Percentiles rank a stretch among this genome's conserved stretches.
These are phyloP conservation scores for Trichoplusia ni DNA, from an alignment of 1,140 invertebrate genomes.

Conservation along the genomic window DNA sequence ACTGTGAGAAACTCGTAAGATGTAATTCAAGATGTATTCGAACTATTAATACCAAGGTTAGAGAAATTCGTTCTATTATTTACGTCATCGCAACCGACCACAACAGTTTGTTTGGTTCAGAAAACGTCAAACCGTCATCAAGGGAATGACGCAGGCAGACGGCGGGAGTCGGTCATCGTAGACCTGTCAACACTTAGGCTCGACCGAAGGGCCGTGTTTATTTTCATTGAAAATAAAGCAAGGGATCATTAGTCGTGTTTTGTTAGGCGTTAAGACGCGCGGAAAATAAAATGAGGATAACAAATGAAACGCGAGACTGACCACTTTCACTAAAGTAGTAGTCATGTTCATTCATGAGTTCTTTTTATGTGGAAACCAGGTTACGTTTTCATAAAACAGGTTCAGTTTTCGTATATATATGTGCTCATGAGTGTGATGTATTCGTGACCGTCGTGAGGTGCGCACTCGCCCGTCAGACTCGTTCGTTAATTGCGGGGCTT, in stretches of 20 bases:
- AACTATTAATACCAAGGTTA: background rate
- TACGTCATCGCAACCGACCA: background rate
- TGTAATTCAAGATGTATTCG: background rate
- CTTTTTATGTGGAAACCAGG: background rate
- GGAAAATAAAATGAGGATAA: background rate
- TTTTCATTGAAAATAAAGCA: conserved; percentile 16
- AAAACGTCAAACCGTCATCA: conserved; percentile 22
- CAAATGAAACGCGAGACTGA: background rate
- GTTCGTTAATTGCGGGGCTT: conserved; percentile 63
- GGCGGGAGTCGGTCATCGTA: background rate
- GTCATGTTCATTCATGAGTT: conserved; percentile 2
- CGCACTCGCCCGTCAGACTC: conserved; percentile 47
- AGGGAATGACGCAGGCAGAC: conserved; percentile 5
- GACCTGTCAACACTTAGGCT: conserved; percentile 7
- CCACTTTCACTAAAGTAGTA: conserved; percentile 12
- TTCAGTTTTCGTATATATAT: background rate
- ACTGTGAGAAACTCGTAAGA: background rate
- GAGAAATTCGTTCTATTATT: conserved; percentile 1
- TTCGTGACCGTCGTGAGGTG: conserved; percentile 54
- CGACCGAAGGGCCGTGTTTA: conserved; percentile 9
- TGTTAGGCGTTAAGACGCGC: background rate
- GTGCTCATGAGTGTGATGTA: conserved; percentile 22
- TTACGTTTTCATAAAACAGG: background rate
- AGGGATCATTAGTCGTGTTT: conserved; percentile 5
- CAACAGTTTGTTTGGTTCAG: background rate